Evolutionary conservation across 2,888 invertebrate species (phyloP).

Genomic region (Iphiclides podalirius): DNA sequence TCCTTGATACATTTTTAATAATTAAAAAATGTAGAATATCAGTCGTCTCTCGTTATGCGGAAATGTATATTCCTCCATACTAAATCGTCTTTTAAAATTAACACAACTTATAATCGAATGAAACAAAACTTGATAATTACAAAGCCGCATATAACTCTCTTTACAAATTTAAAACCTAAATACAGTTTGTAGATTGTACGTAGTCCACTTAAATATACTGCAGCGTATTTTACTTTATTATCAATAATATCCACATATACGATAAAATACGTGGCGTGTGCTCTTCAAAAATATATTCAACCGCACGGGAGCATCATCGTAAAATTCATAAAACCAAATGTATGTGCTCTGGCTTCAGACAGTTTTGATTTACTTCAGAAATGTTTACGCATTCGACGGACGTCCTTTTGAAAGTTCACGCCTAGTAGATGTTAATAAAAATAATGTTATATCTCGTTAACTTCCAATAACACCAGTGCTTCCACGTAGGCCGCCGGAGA

Average conservation of each 20-base stretch:
- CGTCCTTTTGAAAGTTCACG: slow-evolving; percentile 57
- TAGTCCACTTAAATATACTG: not conserved
- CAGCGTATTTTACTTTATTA: slow-evolving; percentile 5
- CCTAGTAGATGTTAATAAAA: slow-evolving; percentile 52
- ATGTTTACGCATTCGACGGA: slow-evolving; percentile 62
- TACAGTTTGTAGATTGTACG: too few species aligned
- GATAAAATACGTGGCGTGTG: slow-evolving; percentile 30
- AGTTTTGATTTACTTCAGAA: slow-evolving; percentile 67
- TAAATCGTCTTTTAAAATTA: too few species aligned
- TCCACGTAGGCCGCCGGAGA: slow-evolving; percentile 29
- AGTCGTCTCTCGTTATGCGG: too few species aligned
- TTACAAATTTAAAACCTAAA: too few species aligned
- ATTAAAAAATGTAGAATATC: too few species aligned
- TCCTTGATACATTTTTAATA: too few species aligned
- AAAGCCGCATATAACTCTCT: too few species aligned
- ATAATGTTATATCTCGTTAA: slow-evolving; percentile 40
- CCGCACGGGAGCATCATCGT: slow-evolving; percentile 60
- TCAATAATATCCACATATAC: slow-evolving; percentile 30
- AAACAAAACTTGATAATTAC: too few species aligned
- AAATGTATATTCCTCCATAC: too few species aligned
- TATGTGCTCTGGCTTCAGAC: slow-evolving; percentile 46
- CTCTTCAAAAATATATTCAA: slow-evolving; percentile 53
- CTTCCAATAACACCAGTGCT: slow-evolving; percentile 34
- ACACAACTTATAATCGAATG: too few species aligned
- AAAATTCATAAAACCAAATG: slow-evolving; percentile 64